These are phyloP conservation scores for Silurus meridionalis DNA, from an alignment of 2,113 vertebrate genomes.

Conservation along the genomic window DNA sequence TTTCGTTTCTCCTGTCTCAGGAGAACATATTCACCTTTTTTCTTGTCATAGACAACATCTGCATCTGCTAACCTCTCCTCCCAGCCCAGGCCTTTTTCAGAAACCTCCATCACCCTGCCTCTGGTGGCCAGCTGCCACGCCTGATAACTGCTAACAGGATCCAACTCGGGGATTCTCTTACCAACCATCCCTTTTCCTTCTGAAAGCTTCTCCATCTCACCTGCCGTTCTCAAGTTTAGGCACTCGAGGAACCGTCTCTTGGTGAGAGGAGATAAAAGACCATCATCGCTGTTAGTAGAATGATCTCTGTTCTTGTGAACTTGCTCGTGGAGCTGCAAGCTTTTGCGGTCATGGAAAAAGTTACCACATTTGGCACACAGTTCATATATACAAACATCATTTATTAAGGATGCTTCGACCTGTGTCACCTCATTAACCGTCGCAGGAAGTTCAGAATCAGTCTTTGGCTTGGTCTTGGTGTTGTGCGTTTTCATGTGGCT, in stretches of 20 bases:
- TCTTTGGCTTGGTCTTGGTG: constrained; percentile 80
- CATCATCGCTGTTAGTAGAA: constrained; percentile 31
- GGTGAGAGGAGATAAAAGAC: constrained; percentile 45
- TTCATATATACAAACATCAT: constrained; percentile 87
- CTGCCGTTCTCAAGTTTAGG: constrained; percentile 77
- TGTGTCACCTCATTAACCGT: constrained; percentile 90
- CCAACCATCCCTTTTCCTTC: constrained; percentile 62
- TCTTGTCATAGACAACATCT: constrained; percentile 82
- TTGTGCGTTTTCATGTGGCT: constrained; percentile 97
- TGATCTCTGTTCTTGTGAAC: constrained; percentile 77
- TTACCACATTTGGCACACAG: constrained; percentile 93
- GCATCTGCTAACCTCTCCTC: constrained; percentile 83
- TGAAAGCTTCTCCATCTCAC: constrained; percentile 52
- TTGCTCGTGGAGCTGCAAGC: constrained; percentile 81
- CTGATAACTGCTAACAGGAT: constrained; percentile 94
- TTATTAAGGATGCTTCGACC: constrained; percentile 77
- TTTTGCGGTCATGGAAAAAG: constrained; percentile 87
- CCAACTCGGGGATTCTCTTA: constrained; percentile 84
- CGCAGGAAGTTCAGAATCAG: constrained; percentile 75
- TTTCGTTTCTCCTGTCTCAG: constrained; percentile 88
- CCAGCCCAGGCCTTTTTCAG: constrained; percentile 85
- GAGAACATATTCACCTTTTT: constrained; percentile 84
- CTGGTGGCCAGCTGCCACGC: constrained; percentile 93
- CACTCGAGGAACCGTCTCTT: constrained; percentile 80
- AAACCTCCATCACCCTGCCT: constrained; percentile 85